These are phyloP conservation scores for Etheostoma perlongum DNA, from an alignment of 2,797 vertebrate genomes.

Conservation along the genomic window DNA sequence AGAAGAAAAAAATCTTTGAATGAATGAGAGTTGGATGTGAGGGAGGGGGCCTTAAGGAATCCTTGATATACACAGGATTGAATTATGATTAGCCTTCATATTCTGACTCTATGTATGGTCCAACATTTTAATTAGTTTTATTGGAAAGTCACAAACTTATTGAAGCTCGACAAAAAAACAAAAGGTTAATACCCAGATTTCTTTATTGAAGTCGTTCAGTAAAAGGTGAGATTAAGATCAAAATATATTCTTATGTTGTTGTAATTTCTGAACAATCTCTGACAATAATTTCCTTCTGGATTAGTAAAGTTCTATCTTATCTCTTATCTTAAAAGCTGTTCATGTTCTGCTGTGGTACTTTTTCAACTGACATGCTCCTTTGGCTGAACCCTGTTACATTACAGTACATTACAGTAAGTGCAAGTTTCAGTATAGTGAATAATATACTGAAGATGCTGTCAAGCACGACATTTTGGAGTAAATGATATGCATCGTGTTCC, in stretches of 20 bases:
- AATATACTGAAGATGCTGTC: conserved; percentile 2
- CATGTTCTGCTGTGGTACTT: conserved; percentile 1
- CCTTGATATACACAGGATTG: conserved; percentile 66
- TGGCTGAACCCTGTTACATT: conserved; percentile 15
- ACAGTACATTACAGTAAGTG: not conserved
- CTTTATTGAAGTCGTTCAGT: conserved; percentile 1
- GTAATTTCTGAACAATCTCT: no score
- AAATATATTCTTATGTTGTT: not conserved
- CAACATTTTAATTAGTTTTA: conserved; percentile 45
- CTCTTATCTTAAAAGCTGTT: no score
- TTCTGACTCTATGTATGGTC: conserved; percentile 34
- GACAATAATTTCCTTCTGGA: no score
- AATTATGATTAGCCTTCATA: conserved; percentile 35
- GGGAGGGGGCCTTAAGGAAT: conserved; percentile 48
- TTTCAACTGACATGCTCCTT: conserved; percentile 17
- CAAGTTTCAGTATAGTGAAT: conserved; percentile 3
- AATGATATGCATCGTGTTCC: not conserved
- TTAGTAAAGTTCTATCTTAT: no score
- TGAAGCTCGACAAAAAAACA: conserved; percentile 21
- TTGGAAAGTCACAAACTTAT: conserved; percentile 49
- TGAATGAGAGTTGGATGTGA: conserved; percentile 58
- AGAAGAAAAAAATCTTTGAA: conserved; percentile 62
- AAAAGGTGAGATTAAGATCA: conserved; percentile 6
- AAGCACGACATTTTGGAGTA: not conserved
- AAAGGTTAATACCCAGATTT: conserved; percentile 18